Evolutionary conservation across 2,888 invertebrate genomes (phyloP).

Genomic region (Drosophila kuntzei): DNA sequence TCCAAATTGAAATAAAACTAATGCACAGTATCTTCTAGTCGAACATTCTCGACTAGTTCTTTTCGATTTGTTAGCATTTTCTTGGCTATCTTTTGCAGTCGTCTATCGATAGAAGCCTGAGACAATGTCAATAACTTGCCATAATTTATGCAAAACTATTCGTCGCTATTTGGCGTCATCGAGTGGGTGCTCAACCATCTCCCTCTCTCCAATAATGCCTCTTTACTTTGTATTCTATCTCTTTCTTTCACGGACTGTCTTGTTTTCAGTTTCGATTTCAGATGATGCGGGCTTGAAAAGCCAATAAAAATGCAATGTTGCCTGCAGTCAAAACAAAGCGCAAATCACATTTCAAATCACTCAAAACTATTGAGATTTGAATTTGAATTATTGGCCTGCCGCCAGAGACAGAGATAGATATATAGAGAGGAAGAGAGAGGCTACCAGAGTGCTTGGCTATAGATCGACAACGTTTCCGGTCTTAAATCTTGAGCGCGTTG

Average conservation of each 20-base stretch:
- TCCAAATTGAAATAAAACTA: neutral
- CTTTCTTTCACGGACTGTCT: constrained; percentile 1
- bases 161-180: constrained; percentile 62
- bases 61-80: neutral
- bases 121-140: constrained; percentile 55
- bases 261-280: constrained; percentile 48
- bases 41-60: neutral
- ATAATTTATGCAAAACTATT: constrained; percentile 74
- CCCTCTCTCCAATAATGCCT: neutral
- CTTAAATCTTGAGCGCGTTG: constrained; percentile 81
- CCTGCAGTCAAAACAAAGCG: constrained; percentile 71
- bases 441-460: constrained; percentile 1
- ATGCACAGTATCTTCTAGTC: neutral
- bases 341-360: constrained; percentile 79
- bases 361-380: constrained; percentile 77
- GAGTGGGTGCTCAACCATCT: constrained; percentile 56
- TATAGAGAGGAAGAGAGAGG: neutral
- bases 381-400: constrained; percentile 75
- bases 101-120: constrained; percentile 4
- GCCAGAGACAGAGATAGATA: constrained; percentile 3
- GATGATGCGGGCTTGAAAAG: constrained; percentile 59
- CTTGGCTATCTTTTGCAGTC: constrained; percentile 1
- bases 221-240: neutral
- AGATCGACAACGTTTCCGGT: constrained; percentile 70
- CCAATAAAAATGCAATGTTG: constrained; percentile 65